Percentiles rank a stretch among this genome's conserved stretches.
Evolutionary conservation across 2,888 invertebrate species (phyloP).

Genomic region (Brenthis daphne): DNA sequence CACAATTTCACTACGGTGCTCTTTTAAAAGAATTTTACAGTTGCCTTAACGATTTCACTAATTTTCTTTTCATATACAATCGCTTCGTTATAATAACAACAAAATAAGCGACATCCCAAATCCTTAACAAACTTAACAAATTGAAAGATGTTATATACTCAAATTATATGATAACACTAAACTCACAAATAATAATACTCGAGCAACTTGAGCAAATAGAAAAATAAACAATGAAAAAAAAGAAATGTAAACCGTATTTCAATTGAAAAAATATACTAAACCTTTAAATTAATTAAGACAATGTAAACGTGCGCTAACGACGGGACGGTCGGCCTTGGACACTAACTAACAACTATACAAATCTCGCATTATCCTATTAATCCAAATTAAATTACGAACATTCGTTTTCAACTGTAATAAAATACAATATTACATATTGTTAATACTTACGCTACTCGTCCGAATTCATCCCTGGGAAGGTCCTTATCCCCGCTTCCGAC

Average conservation of each 20-base stretch:
- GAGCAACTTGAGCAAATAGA: constrained; percentile 5
- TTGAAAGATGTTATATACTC: no score
- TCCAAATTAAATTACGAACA: constrained; percentile 2
- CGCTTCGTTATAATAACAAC: no score
- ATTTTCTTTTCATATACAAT: no score
- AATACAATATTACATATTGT: constrained; percentile 26
- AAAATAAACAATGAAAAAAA: constrained; percentile 1
- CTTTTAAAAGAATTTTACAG: no score
- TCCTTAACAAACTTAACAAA: no score
- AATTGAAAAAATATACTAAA: constrained; percentile 12
- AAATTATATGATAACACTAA: neutral
- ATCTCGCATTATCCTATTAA: constrained; percentile 11
- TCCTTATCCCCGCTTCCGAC: constrained; percentile 78
- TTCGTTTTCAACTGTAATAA: neutral
- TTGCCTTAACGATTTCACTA: no score
- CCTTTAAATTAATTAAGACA: constrained; percentile 17
- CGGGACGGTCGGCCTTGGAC: constrained; percentile 10
- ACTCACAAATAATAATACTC: neutral
- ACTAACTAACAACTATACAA: neutral
- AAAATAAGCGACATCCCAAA: no score
- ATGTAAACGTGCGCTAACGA: constrained; percentile 2
- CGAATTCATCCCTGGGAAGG: constrained; percentile 90
- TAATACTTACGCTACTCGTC: constrained; percentile 85
- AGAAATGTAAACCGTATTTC: constrained; percentile 1
- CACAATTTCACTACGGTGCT: no score